A percentile compares a stretch with the other conserved stretches of the same genome.
Evolutionary conservation across 1,140 invertebrate species (phyloP).

Genomic region (Scaptomyza montana): DNA sequence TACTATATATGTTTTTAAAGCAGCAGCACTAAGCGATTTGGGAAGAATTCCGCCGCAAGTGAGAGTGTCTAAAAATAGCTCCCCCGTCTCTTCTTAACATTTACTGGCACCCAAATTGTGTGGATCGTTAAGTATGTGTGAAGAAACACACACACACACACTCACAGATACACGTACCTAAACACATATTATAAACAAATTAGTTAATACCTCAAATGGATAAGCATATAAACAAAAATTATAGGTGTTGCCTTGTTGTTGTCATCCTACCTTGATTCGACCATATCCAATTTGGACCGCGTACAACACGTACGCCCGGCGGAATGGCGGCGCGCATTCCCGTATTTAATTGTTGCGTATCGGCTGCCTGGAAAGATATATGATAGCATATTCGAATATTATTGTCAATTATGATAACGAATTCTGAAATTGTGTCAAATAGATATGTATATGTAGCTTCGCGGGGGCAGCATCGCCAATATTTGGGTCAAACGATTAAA

Average conservation of each 20-base stretch:
- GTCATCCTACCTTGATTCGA: constrained; percentile 86
- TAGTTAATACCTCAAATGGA: constrained; percentile 60
- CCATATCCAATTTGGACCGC: constrained; percentile 94
- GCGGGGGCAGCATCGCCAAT: constrained; percentile 35
- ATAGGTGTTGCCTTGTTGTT: constrained; percentile 12
- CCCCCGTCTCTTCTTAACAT: constrained; percentile 68
- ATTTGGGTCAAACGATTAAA: constrained; percentile 69
- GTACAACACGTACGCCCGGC: constrained; percentile 90
- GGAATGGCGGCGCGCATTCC: constrained; percentile 79
- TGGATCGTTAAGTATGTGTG: constrained; percentile 35
- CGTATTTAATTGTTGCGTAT: constrained; percentile 42
- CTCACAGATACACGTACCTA: constrained; percentile 21
- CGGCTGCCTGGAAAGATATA: constrained; percentile 31
- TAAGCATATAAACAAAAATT: constrained; percentile 51
- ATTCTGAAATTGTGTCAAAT: constrained; percentile 31
- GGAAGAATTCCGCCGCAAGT: constrained; percentile 53
- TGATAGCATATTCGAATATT: neutral
- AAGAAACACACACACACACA: constrained; percentile 24
- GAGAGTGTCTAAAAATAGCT: constrained; percentile 74
- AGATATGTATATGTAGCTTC: neutral
- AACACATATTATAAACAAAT: constrained; percentile 49
- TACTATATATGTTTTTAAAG: constrained; percentile 1
- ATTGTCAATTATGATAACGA: constrained; percentile 13
- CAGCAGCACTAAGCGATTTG: constrained; percentile 22
- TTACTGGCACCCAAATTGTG: constrained; percentile 43